Base-by-base conservation (phyloP, 2,113 vertebrate genomes). In the Lontra canadensis region DNA sequence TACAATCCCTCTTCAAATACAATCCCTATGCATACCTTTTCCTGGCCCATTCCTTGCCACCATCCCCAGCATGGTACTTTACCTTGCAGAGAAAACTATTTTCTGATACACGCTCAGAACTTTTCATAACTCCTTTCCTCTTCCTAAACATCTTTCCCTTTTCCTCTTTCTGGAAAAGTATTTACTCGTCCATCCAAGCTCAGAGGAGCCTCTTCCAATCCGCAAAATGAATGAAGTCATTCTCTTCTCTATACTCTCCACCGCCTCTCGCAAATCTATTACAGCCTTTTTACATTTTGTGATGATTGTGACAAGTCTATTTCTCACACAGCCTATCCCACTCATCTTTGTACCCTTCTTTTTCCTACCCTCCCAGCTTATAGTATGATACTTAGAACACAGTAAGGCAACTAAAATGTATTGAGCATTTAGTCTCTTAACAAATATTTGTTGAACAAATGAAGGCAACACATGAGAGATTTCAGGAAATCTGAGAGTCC, bases 371-470 rank as follows among this genome's bases (percentile, higher is more conserved):
- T 83, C 34, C 7, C 39, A 80, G 63, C 13, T 47, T 67, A 59
- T 4, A 61, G 73, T 44, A 74, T 44, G 11, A 83, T 89, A 63
- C 21, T 31, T 34, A 76, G 55, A 94, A 55, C 12, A 67, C 0
- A 93, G 47, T 80, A 96, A 85, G n/a, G 23, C 31, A 85, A 44
- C 61, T 95, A 76, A 87, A 6, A 34, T 76, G 10, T 42, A 18
- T 59, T 42, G 34, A 94, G 25, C 65, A 61, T 17, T 61, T 65
- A 84, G 18, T 65, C 39, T 83, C 65, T 57, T 63, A 82, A 55
- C 81, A 94, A 94, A 89, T 69, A 86, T 11, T 73, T 88, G 17
- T 82, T 78, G 34, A 93, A 76, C 71, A 97, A 95, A 89, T 10
- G 15, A 96, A 94, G 36, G 47, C 31, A 91, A 92, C 3, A 36